phyloP scores from a whole-genome alignment of 2,113 vertebrate genomes.

The Colistium nudipinnis region DNA sequence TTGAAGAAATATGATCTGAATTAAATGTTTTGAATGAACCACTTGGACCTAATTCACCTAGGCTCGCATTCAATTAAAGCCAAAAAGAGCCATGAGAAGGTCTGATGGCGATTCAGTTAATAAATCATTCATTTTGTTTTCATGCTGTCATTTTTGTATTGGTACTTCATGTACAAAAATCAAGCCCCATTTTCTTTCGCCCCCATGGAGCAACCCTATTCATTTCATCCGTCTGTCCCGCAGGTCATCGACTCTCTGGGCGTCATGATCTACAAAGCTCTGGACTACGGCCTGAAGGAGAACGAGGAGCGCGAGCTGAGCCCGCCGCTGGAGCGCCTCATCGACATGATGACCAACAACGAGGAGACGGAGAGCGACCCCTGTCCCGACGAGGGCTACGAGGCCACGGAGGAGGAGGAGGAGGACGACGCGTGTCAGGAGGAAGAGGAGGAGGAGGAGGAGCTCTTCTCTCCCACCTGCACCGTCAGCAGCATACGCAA shows the following conservation, averaged over 20 bases:
- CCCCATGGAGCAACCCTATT: too few relatives aligned
- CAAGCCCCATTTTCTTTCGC: too few relatives aligned
- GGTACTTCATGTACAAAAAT: too few relatives aligned
- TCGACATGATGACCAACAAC: constrained; percentile 93
- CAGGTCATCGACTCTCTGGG: constrained; percentile 96
- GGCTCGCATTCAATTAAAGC: too few relatives aligned
- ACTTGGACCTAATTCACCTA: too few relatives aligned
- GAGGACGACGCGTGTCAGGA: constrained; percentile 85
- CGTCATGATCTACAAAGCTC: constrained; percentile 97
- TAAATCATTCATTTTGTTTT: too few relatives aligned
- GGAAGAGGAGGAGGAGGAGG: constrained; percentile 78
- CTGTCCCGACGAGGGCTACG: constrained; percentile 93
- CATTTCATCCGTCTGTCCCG: too few relatives aligned
- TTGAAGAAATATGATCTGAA: too few relatives aligned
- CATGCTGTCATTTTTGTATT: too few relatives aligned
- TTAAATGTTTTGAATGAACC: too few relatives aligned
- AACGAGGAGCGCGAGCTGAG: constrained; percentile 95
- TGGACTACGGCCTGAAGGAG: constrained; percentile 97
- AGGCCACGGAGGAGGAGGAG: constrained; percentile 91
- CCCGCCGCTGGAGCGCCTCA: constrained; percentile 92
- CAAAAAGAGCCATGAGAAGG: too few relatives aligned
- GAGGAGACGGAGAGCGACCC: constrained; percentile 80
- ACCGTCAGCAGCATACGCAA: constrained; percentile 77
- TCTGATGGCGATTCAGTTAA: too few relatives aligned
- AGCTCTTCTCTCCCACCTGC: constrained; percentile 1